Evolutionary conservation across 2,888 invertebrate genomes (phyloP).

Genomic region (Crioceris asparagi): DNA sequence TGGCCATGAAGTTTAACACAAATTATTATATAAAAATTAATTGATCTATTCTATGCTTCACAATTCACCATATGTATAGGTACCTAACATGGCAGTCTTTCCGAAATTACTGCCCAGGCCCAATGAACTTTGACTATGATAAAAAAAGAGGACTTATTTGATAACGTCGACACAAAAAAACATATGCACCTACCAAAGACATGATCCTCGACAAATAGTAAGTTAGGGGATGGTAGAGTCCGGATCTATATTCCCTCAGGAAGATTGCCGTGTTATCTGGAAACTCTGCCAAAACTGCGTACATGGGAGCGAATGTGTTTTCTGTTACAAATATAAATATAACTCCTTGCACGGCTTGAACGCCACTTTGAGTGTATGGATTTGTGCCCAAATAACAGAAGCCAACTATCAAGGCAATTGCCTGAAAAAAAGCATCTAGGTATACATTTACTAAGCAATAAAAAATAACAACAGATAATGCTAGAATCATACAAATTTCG

Average conservation of each 20-base stretch:
- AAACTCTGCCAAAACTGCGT: slow-evolving; percentile 75
- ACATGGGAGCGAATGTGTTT: slow-evolving; percentile 86
- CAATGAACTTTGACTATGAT: too few relatives aligned
- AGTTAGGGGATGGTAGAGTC: slow-evolving; percentile 65
- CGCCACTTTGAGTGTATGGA: slow-evolving; percentile 62
- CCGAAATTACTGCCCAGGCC: too few relatives aligned
- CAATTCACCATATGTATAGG: too few relatives aligned
- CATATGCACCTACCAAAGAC: slow-evolving; percentile 62
- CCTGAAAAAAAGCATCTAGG: too few relatives aligned
- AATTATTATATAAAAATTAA: neutral
- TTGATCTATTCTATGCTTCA: neutral
- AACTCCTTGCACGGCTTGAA: slow-evolving; percentile 81
- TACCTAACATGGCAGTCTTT: too few relatives aligned
- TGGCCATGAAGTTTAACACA: neutral
- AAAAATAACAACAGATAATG: too few relatives aligned
- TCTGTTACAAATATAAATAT: slow-evolving; percentile 81
- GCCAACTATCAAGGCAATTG: slow-evolving; percentile 68
- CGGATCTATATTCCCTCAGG: slow-evolving; percentile 69
- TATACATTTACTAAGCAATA: too few relatives aligned
- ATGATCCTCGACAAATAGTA: slow-evolving; percentile 74
- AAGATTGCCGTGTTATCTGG: slow-evolving; percentile 73
- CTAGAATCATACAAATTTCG: too few relatives aligned
- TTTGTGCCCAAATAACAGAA: slow-evolving; percentile 73
- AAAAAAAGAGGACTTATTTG: too few relatives aligned
- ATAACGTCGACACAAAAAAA: too few relatives aligned